These are phyloP conservation scores for Phyllotreta striolata DNA, from an alignment of 2,888 invertebrate species.

Conservation along the genomic window DNA sequence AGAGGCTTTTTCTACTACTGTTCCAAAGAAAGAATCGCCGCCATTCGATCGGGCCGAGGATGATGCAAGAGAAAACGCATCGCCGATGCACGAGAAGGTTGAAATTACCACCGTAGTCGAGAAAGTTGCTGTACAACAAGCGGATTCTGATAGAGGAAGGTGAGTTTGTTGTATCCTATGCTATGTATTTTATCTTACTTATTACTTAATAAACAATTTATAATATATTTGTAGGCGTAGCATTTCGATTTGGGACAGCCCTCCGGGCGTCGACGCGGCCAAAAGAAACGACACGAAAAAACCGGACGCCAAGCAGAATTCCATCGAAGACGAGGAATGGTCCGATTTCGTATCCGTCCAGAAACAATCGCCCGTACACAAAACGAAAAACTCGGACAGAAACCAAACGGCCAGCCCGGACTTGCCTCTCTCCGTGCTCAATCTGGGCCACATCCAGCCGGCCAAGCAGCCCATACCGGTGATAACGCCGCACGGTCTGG, in stretches of 20 bases:
- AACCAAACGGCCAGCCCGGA: conserved; percentile 55
- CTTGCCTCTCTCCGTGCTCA: conserved; percentile 57
- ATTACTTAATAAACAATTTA: too few species aligned
- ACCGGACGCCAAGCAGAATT: conserved; percentile 12
- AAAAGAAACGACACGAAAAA: conserved; percentile 25
- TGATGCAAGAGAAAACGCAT: conserved; percentile 5
- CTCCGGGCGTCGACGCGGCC: neutral
- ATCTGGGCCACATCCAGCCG: conserved; percentile 55
- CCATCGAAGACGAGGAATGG: conserved; percentile 67
- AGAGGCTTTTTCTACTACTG: conserved; percentile 46
- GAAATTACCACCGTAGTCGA: conserved; percentile 4
- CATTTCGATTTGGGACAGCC: conserved; percentile 22
- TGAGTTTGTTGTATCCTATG: too few species aligned
- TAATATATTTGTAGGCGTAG: conserved; percentile 6
- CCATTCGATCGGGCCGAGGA: neutral
- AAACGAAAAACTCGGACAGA: conserved; percentile 38
- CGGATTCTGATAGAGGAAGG: conserved; percentile 11
- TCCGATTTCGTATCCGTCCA: conserved; percentile 66
- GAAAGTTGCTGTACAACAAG: conserved; percentile 7
- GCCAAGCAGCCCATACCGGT: conserved; percentile 57
- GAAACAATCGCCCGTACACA: conserved; percentile 47
- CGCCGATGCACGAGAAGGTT: neutral
- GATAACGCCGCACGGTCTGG: conserved; percentile 56
- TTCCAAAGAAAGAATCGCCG: conserved; percentile 23
- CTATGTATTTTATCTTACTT: too few species aligned